Evolutionary conservation across 2,113 vertebrate genomes (phyloP).

Genomic region (Enhydra lutris): DNA sequence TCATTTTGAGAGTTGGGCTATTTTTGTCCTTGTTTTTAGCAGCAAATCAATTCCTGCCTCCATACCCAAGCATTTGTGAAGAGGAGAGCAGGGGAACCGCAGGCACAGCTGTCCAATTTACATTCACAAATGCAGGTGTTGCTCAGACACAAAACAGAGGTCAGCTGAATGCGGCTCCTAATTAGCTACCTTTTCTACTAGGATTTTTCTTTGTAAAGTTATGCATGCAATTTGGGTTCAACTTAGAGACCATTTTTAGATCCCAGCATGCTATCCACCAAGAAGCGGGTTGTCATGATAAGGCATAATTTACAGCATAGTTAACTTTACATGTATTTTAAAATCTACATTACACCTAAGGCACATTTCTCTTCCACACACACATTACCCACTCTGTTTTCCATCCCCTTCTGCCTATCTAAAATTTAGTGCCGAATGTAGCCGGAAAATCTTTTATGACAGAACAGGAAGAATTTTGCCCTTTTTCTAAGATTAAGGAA

Average conservation of each 20-base stretch:
- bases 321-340: constrained; percentile 59
- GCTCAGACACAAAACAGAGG: constrained; percentile 73
- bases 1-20: constrained; percentile 53
- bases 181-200: constrained; percentile 76
- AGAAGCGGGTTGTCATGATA: constrained; percentile 69
- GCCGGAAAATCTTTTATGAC: neutral
- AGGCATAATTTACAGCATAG: constrained; percentile 67
- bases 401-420: constrained; percentile 40
- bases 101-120: constrained; percentile 73
- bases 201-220: constrained; percentile 73
- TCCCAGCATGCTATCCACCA: constrained; percentile 64
- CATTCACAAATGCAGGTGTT: constrained; percentile 76
- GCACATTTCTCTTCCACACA: constrained; percentile 60
- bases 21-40: constrained; percentile 68
- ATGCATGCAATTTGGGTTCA: constrained; percentile 69
- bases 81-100: neutral
- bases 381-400: constrained; percentile 26
- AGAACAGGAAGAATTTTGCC: constrained; percentile 1
- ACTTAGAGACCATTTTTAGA: constrained; percentile 72
- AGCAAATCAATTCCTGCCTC: constrained; percentile 45
- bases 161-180: constrained; percentile 70
- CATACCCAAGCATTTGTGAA: constrained; percentile 38
- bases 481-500: constrained; percentile 47
- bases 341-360: constrained; percentile 49
- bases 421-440: constrained; percentile 9